Conservation (phyloP, 2,113 vertebrate genomes). For the Proterorhinus semilunaris region DNA sequence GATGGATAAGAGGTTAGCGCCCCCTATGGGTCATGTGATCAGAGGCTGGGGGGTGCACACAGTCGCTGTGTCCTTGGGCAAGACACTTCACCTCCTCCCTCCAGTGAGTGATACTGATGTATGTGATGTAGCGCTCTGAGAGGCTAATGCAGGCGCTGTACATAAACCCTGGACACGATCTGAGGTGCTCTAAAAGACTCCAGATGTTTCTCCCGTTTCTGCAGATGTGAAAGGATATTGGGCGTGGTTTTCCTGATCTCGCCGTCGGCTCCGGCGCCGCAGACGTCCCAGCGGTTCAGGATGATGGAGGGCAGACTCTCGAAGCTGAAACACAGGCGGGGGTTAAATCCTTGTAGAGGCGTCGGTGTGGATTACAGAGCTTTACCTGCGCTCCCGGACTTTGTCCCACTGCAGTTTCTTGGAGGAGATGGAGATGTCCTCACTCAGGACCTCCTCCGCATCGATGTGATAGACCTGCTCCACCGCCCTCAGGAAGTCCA, state of each 20-base stretch:
- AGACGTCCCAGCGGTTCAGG: conserved; percentile 75
- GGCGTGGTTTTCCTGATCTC: conserved; percentile 77
- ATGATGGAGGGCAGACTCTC: conserved; percentile 73
- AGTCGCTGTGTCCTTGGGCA: no score
- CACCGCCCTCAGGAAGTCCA: no score
- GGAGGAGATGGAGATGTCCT: conserved; percentile 67
- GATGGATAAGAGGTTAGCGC: no score
- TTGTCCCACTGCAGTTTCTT: conserved; percentile 76
- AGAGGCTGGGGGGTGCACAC: no score
- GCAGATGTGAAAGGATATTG: conserved; percentile 80
- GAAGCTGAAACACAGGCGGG: conserved; percentile 64
- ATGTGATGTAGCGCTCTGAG: no score
- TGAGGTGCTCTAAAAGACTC: no score
- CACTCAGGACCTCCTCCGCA: conserved; percentile 45
- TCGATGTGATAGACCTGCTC: conserved; percentile 71
- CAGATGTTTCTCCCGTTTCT: no score
- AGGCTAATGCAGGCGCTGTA: no score
- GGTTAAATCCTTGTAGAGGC: not conserved
- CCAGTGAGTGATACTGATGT: no score
- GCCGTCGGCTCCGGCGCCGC: conserved; percentile 74
- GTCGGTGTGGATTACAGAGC: not conserved
- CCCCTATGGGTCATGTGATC: no score
- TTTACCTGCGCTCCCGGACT: conserved; percentile 66
- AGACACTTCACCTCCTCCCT: no score
- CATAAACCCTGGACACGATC: no score